Evolutionary conservation across 2,888 invertebrate genomes (phyloP), one percentile per base, ranked within the genome.

Genomic region (Netelia fuscicornis): DNA sequence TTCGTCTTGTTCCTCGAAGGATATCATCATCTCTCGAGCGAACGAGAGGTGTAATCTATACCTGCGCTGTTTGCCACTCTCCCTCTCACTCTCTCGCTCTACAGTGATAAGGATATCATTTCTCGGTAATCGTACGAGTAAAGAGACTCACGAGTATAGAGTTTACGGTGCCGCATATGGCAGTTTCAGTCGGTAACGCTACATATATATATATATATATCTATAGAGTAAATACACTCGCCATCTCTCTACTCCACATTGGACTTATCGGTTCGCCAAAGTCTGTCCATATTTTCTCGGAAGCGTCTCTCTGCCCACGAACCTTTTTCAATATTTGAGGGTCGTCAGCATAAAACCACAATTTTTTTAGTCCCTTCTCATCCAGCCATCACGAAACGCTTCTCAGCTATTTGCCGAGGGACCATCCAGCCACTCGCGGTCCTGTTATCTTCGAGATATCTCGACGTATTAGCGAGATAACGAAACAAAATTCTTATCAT

Each of bases 171-270:
- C 52, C 56, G 52, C 48, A 81, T 64, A 81, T 70, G 56, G 54
- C 58, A 60, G n/a, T 37, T 52, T 30, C 9, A 10, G 76, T 74
- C 48, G 25, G 74, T 74, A 78, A 78, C 48, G 58, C 37, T 72
- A 52, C 23, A 67, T 60, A 62, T 60, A 64, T 23, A 72, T 72
- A 58, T 58, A 20, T 62, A 71, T 54, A 37, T 37, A 30, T 30
- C 0, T 30, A 30, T 30, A 30, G 0, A 37, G 6, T 8, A 37
- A 52, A 42, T 3, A 44, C 48, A 20, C 60, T 17, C 54, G 30
- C 83, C 86, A 87, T 89, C 88, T 88, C 89, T 88, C 89, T 89
- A 88, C 87, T 89, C 88, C 78, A 86, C 86, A 80, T 83, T 72
- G 76, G 72, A 84, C 62, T 81, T 84, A 84, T 84, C 84, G 65